Evolutionary conservation across 1,140 invertebrate genomes (phyloP), one percentile per base, ranked within the genome.

Genomic region (Drosophila persimilis): DNA sequence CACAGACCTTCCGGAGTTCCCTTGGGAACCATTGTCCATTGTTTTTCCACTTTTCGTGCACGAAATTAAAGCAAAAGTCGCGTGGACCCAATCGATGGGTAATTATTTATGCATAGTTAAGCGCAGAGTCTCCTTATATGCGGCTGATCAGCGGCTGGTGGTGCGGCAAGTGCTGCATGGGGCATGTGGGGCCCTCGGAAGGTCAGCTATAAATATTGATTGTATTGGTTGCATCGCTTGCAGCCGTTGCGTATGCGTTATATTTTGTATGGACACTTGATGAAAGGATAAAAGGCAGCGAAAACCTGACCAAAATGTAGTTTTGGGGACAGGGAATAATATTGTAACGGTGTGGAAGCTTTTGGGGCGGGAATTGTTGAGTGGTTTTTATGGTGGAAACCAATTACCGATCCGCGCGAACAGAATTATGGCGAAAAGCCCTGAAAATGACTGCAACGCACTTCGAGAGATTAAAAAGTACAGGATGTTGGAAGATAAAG

Each of bases 121-220:
- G 39, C 58, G 50, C 11, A 13, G 13, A 45, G 17, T n/a, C 50
- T 3, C 35, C 35, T 39, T 54, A 54, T 45, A 45, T 53, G 31
- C 31, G 50, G 52, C 62, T 66, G 65, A 67, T 69, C 65, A 26
- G 43, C 43, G 17, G 13, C 13, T 43, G 15, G 50, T 56, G n/a
- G 17, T 69, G 55, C 35, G 3, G 31, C 31, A 35, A 3, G 31
- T 35, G 31, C 8, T 7, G 8, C 31, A 35, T 35, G 29, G 29
- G 7, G 8, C 29, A 13, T 13, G 9, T 11, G 31, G 31, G 31
- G 3, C 31, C 9, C 31, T 13, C 11, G 35, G 11, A 47, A 57
- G 71, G 59, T 73, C 71, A 73, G 46, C 71, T 73, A 69, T 73
- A 52, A 74, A 73, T 74, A 74, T 74, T 74, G 53, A 74, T 74